Evolutionary conservation across 1,140 invertebrate species (phyloP).

Genomic region (Notospermus geniculatus): DNA sequence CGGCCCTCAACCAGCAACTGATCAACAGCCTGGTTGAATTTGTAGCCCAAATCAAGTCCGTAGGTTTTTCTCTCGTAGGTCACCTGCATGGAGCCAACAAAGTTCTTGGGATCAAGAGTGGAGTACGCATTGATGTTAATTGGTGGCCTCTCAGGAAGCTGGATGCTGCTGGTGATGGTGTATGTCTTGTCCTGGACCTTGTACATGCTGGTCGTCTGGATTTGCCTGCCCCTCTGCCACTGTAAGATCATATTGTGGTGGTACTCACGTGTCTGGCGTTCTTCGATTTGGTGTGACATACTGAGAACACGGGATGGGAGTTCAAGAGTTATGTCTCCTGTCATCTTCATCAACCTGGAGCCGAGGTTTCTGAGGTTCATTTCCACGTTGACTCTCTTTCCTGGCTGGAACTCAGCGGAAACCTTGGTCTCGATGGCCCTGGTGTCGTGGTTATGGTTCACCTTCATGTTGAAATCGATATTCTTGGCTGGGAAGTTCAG

Average conservation of each 20-base stretch:
- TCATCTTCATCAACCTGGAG: slow-evolving; percentile 15
- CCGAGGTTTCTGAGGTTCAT: slow-evolving; percentile 18
- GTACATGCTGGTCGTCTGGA: neutral
- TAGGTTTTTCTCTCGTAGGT: neutral
- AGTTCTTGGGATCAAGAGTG: slow-evolving; percentile 23
- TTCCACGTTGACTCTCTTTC: slow-evolving; percentile 13
- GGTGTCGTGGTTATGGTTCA: slow-evolving; percentile 17
- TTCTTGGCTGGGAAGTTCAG: slow-evolving; percentile 10
- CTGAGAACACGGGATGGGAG: slow-evolving; percentile 28
- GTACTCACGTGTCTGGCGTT: slow-evolving; percentile 16
- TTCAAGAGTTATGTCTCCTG: slow-evolving; percentile 17
- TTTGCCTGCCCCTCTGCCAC: slow-evolving; percentile 2
- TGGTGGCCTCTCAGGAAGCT: slow-evolving; percentile 15
- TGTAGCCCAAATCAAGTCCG: neutral
- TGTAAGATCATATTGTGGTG: slow-evolving; percentile 15
- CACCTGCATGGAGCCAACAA: slow-evolving; percentile 12
- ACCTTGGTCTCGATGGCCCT: slow-evolving; percentile 18
- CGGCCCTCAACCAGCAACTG: neutral
- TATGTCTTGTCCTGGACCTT: neutral
- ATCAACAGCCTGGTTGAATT: neutral
- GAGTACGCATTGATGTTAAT: slow-evolving; percentile 22
- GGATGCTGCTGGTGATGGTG: slow-evolving; percentile 17
- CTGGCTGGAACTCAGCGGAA: slow-evolving; percentile 10
- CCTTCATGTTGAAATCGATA: slow-evolving; percentile 20
- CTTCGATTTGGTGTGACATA: slow-evolving; percentile 9